Evolutionary conservation across 2,113 vertebrate species (phyloP).

Genomic region (Megalops atlanticus): DNA sequence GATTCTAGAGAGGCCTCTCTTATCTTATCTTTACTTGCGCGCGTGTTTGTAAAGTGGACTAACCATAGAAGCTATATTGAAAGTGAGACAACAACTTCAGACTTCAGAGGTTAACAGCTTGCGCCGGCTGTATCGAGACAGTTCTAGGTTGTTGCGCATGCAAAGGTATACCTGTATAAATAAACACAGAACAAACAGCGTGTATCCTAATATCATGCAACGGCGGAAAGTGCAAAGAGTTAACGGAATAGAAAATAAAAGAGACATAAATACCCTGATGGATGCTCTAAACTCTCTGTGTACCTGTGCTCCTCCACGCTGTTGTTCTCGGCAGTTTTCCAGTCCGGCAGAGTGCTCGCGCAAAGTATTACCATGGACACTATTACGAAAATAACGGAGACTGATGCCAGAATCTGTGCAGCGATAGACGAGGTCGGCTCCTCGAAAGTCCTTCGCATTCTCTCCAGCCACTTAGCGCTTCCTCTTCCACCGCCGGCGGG

Average conservation of each 20-base stretch:
- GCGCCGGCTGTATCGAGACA: background rate
- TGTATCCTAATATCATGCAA: conserved; percentile 5
- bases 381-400: conserved; percentile 90
- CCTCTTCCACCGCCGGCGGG: conserved; percentile 31
- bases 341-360: conserved; percentile 93
- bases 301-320: conserved; percentile 92
- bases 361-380: conserved; percentile 96
- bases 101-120: too few relatives aligned
- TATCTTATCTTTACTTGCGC: too few relatives aligned
- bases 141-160: background rate
- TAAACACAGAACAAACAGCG: conserved; percentile 3
- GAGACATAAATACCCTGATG: conserved; percentile 48
- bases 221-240: conserved; percentile 11
- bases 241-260: conserved; percentile 27
- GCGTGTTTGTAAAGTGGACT: too few relatives aligned
- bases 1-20: too few relatives aligned
- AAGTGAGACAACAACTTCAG: too few relatives aligned
- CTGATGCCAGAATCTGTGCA: conserved; percentile 86
- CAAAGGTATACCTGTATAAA: background rate
- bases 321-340: conserved; percentile 84
- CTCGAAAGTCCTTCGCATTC: conserved; percentile 88
- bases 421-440: conserved; percentile 91
- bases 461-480: conserved; percentile 83
- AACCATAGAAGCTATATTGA: too few relatives aligned
- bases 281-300: conserved; percentile 68